Percentiles rank a stretch among this genome's conserved stretches.
Conservation (phyloP, 2,113 vertebrate species). For the Takifugu bimaculatus region DNA sequence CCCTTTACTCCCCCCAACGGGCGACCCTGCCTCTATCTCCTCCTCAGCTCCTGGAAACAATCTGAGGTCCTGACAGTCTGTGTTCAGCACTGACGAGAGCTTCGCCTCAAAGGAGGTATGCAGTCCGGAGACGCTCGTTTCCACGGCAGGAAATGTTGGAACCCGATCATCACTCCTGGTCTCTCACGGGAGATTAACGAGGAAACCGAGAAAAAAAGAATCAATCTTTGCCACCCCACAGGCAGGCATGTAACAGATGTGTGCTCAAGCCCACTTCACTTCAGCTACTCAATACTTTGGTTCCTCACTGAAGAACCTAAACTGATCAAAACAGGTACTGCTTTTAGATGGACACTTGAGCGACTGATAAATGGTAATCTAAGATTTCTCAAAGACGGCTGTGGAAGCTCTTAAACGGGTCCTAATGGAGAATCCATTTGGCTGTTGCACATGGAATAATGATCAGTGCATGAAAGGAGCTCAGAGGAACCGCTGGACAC, state of each 20-base stretch:
- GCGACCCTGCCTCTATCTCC: slow-evolving; percentile 74
- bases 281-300: slow-evolving; percentile 12
- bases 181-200: slow-evolving; percentile 73
- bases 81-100: slow-evolving; percentile 60
- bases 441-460: slow-evolving; percentile 66
- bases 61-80: slow-evolving; percentile 70
- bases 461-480: slow-evolving; percentile 53
- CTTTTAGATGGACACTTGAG: slow-evolving; percentile 53
- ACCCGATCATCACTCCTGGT: slow-evolving; percentile 69
- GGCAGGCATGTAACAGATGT: slow-evolving; percentile 42
- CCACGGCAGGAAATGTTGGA: slow-evolving; percentile 76
- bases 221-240: slow-evolving; percentile 44
- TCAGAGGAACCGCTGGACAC: slow-evolving; percentile 37
- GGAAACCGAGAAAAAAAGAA: slow-evolving; percentile 54
- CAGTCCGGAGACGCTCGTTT: slow-evolving; percentile 72
- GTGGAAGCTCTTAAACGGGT: slow-evolving; percentile 57
- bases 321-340: slow-evolving; percentile 38
- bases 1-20: slow-evolving; percentile 59
- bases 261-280: slow-evolving; percentile 6
- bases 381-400: slow-evolving; percentile 62
- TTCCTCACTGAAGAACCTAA: not conserved
- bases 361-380: slow-evolving; percentile 49
- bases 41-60: slow-evolving; percentile 73
- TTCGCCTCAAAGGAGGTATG: slow-evolving; percentile 64
- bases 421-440: slow-evolving; percentile 68